Base-by-base conservation (phyloP, 2,113 vertebrate species). In the Brachirus orientalis region DNA sequence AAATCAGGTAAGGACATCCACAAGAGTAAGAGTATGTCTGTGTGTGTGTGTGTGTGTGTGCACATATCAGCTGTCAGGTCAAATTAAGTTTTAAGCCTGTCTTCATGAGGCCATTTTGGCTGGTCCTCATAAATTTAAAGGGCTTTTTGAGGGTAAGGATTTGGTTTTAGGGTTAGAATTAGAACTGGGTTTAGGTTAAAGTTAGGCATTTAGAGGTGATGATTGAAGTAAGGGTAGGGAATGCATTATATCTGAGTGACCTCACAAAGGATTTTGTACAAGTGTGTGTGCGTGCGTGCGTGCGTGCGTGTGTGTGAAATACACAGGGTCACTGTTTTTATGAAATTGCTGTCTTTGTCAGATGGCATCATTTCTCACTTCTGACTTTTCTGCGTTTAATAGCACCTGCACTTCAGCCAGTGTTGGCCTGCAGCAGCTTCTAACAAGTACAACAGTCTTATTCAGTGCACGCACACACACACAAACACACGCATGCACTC, bases 271-370 rank as follows among this genome's bases (percentile, higher is more conserved):
- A n/a, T n/a, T n/a, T n/a, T n/a, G n/a, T 62, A 70, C 63, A 72
- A 59, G 41, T 40, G 41, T 56, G 55, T 61, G 20, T 54, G 41
- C 18, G 45, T 63, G 60, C 44, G 59, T 80, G 73, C 78, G 73
- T 63, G 56, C 45, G 62, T 61, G 50, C 19, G 46, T 0, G 1
- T 75, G 88, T 80, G 62, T 53, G 66, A 67, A 65, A 53, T 48
- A 53, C 78, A 69, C 36, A 22, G 82, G 86, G 88, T 89, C 76
- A 76, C 19, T 67, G 74, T 87, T 74, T 85, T 86, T 63, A 77
- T 77, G 53, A 80, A 83, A 82, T 64, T 22, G n/a, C 62, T 9
- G n/a, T 52, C 73, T 84, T 84, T 80, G 82, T 88, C 82, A 79
- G 69, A 72, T 50, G 63, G 70, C 57, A 46, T 72, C 51, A 81